Evolutionary conservation across 2,888 invertebrate genomes (phyloP).

Genomic region (Nezara viridula): DNA sequence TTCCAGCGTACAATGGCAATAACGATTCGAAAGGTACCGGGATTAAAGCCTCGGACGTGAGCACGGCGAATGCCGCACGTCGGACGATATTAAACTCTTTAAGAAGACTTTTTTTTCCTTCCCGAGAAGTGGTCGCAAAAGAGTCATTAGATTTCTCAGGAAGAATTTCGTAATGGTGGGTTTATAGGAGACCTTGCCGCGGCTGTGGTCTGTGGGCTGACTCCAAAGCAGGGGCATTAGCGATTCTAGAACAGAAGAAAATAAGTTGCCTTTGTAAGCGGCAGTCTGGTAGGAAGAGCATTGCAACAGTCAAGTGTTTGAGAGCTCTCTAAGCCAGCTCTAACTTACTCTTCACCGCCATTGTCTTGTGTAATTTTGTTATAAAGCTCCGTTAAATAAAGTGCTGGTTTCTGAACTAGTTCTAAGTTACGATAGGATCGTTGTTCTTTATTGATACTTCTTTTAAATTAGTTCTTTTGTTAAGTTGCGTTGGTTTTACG

Average conservation of each 20-base stretch:
- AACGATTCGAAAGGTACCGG: conserved; percentile 1
- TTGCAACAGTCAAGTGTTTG: neutral
- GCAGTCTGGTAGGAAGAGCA: neutral
- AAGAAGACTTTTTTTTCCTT: neutral
- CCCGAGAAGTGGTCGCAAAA: neutral
- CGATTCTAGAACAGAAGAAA: neutral
- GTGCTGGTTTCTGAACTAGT: neutral
- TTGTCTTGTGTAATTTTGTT: conserved; percentile 5
- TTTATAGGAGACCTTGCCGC: neutral
- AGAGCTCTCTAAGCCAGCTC: neutral
- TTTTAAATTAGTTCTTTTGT: neutral
- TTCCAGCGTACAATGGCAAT: neutral
- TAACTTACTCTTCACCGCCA: neutral
- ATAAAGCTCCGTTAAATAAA: conserved; percentile 12
- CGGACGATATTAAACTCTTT: neutral
- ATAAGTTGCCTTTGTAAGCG: neutral
- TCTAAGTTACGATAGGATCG: neutral
- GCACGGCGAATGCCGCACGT: neutral
- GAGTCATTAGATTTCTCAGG: neutral
- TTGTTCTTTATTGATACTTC: neutral
- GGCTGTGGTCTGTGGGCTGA: neutral
- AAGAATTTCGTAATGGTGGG: neutral
- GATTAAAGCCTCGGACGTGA: neutral
- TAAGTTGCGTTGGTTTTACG: neutral
- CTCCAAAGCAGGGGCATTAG: neutral